Conservation (phyloP, 2,797 vertebrate species). For the Decapterus maruadsi region DNA sequence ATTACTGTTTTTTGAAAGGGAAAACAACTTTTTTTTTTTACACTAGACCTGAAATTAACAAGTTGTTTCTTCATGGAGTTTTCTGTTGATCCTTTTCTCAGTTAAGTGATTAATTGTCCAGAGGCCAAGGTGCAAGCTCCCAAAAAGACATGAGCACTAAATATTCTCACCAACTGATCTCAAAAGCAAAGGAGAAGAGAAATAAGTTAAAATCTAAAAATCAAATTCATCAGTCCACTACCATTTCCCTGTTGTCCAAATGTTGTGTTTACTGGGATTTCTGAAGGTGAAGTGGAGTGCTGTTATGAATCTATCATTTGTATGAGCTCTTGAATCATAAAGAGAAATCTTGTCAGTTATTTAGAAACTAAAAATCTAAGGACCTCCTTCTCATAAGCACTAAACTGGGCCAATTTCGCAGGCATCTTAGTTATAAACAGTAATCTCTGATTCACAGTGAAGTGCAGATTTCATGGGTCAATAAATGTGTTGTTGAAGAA, state of each 20-base stretch:
- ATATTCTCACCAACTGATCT: not conserved
- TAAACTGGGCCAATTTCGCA: conserved; percentile 51
- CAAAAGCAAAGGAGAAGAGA: not conserved
- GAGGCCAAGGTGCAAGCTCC: too few species aligned
- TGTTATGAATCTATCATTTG: conserved; percentile 12
- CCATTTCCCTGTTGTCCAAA: conserved; percentile 17
- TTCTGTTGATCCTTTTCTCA: not conserved
- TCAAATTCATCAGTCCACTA: conserved; percentile 12
- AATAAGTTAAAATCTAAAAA: conserved; percentile 20
- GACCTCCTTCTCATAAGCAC: conserved; percentile 39
- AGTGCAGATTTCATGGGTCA: conserved; percentile 70
- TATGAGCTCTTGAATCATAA: conserved; percentile 50
- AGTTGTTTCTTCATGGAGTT: not conserved
- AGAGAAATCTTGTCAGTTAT: conserved; percentile 43
- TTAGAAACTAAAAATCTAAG: conserved; percentile 50
- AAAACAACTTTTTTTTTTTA: not conserved
- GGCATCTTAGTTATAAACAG: conserved; percentile 54
- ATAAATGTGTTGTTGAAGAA: conserved; percentile 55
- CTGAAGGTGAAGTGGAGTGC: not conserved
- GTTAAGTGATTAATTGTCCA: too few species aligned
- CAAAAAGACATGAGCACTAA: not conserved
- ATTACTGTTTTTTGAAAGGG: too few species aligned
- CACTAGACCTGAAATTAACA: not conserved
- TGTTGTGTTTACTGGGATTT: conserved; percentile 41
- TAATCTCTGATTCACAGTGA: conserved; percentile 62